These are phyloP conservation scores for Zosterops hypoxanthus DNA, from an alignment of 2,113 vertebrate species.

Conservation along the genomic window DNA sequence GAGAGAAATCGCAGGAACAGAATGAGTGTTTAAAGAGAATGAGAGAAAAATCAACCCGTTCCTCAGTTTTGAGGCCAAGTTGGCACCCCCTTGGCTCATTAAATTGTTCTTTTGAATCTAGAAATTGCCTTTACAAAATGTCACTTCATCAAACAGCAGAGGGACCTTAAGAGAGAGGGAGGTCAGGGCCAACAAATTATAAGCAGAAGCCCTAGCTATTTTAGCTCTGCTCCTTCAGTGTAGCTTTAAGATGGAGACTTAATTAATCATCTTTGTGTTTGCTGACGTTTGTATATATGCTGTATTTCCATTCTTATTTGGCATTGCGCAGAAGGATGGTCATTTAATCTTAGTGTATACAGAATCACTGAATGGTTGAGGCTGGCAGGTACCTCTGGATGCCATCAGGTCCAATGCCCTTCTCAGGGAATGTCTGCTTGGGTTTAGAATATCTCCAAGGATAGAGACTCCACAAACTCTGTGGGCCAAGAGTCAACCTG, in stretches of 20 bases:
- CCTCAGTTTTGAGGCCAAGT: slow-evolving; percentile 5
- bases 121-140: slow-evolving; percentile 40
- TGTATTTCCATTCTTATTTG: neutral
- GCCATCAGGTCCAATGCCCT: neutral
- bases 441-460: neutral
- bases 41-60: slow-evolving; percentile 2
- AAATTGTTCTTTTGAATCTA: slow-evolving; percentile 51
- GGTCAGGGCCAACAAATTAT: neutral
- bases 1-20: neutral
- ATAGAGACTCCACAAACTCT: neutral
- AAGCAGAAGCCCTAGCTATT: neutral
- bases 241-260: neutral
- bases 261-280: neutral
- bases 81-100: slow-evolving; percentile 1
- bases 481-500: neutral
- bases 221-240: neutral
- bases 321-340: neutral
- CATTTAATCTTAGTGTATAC: neutral
- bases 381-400: neutral
- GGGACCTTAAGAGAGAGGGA: neutral
- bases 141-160: neutral
- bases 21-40: slow-evolving; percentile 2
- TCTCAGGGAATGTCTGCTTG: neutral
- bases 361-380: neutral
- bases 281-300: neutral